These are phyloP conservation scores for Eremobia ochroleuca DNA, from an alignment of 2,888 invertebrate genomes.

Conservation along the genomic window DNA sequence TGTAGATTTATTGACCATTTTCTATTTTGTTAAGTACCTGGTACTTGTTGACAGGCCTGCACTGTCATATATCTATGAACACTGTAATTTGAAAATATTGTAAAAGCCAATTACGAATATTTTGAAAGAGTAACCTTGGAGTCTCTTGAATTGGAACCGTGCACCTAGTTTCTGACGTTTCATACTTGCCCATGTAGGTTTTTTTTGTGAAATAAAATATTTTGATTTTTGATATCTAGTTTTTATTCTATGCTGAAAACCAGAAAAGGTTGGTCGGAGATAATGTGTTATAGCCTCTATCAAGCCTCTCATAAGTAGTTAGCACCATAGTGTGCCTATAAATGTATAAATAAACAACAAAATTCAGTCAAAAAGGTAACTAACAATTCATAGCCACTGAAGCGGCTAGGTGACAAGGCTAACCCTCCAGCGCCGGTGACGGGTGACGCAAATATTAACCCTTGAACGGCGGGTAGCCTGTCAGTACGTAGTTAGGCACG, in stretches of 20 bases:
- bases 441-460: slow-evolving; percentile 53
- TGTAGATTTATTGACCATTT: neutral
- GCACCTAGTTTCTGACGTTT: too few relatives aligned
- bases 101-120: too few relatives aligned
- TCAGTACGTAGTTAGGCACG: slow-evolving; percentile 40
- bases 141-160: too few relatives aligned
- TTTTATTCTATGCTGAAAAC: neutral
- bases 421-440: slow-evolving; percentile 47
- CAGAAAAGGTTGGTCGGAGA: too few relatives aligned
- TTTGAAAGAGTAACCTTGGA: too few relatives aligned
- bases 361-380: slow-evolving; percentile 38
- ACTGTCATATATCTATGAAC: too few relatives aligned
- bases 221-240: too few relatives aligned
- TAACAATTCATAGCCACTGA: slow-evolving; percentile 37
- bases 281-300: neutral
- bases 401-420: slow-evolving; percentile 39
- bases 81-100: too few relatives aligned
- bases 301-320: neutral
- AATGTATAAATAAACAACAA: slow-evolving; percentile 21
- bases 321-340: neutral
- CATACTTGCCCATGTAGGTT: too few relatives aligned
- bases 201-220: too few relatives aligned
- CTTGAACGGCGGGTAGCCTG: slow-evolving; percentile 53
- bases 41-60: too few relatives aligned
- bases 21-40: neutral